These are phyloP conservation scores for Teleiodes luculella DNA, from an alignment of 2,888 invertebrate species.

Conservation along the genomic window DNA sequence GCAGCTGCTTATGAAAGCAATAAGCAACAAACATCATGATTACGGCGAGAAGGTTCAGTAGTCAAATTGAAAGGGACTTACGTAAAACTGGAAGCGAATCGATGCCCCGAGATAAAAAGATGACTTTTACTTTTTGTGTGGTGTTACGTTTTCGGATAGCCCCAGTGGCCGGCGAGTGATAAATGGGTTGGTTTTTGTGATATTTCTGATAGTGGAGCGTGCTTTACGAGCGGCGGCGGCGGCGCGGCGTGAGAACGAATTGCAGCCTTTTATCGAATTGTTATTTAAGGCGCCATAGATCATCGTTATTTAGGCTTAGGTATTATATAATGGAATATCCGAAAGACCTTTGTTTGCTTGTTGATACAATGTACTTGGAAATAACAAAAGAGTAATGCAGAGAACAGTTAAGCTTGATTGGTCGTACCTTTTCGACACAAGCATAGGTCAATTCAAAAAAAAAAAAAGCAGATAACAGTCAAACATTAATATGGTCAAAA, in stretches of 20 bases:
- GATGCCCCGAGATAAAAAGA: slow-evolving; percentile 40
- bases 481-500: too few species aligned
- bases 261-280: not conserved
- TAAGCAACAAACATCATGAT: slow-evolving; percentile 7
- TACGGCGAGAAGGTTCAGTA: slow-evolving; percentile 15
- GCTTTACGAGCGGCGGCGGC: not conserved
- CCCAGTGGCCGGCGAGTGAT: slow-evolving; percentile 18
- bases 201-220: slow-evolving; percentile 2
- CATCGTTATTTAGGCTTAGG: too few species aligned
- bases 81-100: slow-evolving; percentile 56
- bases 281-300: too few species aligned
- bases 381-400: too few species aligned
- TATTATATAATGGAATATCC: too few species aligned
- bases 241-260: not conserved
- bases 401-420: too few species aligned
- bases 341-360: too few species aligned
- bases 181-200: slow-evolving; percentile 12
- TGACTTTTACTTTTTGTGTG: slow-evolving; percentile 61
- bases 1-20: not conserved
- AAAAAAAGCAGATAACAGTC: too few species aligned
- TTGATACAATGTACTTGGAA: too few species aligned
- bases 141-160: slow-evolving; percentile 41
- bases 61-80: slow-evolving; percentile 40
- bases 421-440: too few species aligned
- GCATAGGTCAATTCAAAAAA: too few species aligned